Evolutionary conservation across 2,113 vertebrate genomes (phyloP).

Genomic region (Emydocephalus ijimae): DNA sequence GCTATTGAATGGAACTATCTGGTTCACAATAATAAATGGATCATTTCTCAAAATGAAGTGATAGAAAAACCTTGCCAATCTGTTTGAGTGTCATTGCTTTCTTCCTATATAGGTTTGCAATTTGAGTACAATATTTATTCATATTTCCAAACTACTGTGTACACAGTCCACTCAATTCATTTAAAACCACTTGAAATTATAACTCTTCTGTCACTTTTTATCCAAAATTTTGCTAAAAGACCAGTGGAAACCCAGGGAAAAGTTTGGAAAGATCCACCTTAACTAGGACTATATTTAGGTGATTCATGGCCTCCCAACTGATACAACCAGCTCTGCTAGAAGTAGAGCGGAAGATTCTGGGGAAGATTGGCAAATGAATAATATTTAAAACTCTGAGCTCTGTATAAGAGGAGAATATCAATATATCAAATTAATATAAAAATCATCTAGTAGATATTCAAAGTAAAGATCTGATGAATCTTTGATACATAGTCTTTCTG

Average conservation of each 20-base stretch:
- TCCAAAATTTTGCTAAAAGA: neutral
- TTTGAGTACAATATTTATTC: neutral
- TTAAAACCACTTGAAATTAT: neutral
- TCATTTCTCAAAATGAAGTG: neutral
- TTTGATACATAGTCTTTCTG: neutral
- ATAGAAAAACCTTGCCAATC: neutral
- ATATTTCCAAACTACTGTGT: neutral
- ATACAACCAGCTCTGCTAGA: neutral
- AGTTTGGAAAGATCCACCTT: too few species aligned
- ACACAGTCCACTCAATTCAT: neutral
- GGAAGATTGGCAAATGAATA: neutral
- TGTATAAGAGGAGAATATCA: neutral
- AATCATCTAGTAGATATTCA: neutral
- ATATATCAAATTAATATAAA: neutral
- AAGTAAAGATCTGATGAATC: too few species aligned
- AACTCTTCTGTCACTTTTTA: neutral
- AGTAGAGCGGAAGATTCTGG: neutral
- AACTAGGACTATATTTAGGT: neutral
- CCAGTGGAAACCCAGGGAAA: neutral
- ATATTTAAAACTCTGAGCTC: neutral
- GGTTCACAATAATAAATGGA: slow-evolving; percentile 4
- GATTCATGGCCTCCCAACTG: neutral
- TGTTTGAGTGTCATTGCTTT: neutral
- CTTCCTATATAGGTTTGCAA: neutral
- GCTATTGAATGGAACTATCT: neutral